Evolutionary conservation across 2,113 vertebrate species (phyloP), one percentile per base, ranked within the genome.

Genomic region (Phalacrocorax pelagicus): DNA sequence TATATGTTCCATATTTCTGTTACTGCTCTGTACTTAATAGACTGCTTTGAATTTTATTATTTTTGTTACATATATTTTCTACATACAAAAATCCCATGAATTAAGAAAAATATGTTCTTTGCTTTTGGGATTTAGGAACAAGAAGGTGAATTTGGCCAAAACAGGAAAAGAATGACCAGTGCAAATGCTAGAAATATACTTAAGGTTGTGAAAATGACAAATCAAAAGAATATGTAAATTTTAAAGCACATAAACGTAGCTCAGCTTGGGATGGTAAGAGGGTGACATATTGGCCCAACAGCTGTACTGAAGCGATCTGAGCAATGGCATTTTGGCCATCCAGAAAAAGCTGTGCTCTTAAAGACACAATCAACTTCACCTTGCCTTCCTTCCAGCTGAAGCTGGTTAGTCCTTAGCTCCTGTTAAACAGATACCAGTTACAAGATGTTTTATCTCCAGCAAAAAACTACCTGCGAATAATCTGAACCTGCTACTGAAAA

Each of bases 1-100:
- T 63, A 4, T 34, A 12, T 8, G 18, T 42, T 87, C 11, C 2
- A 1, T 32, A 7, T 47, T 42, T 65, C 78, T 40, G 36, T 58
- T 61, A 46, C 26, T 91, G 38, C 6, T 86, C 26, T 81, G 7
- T 51, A 21, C 79, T 84, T 62, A 62, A 67, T 19, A 78, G 32
- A 51, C 8, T 78, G 10, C 29, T 81, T 81, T 71, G 16, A 32
- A 36, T 69, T 46, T 58, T 62, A 4, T 55, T 49, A 12, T 36
- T 65, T 63, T 32, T 40, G 6, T 63, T 5, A 55, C 5, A 47
- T 47, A 20, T 19, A 20, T 70, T 92, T 49, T 59, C 32, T 47
- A 23, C 9, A 3, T 38, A 55, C 4, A 77, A 80, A 81, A 70
- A 29, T 23, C 19, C 13, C 0, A 0, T 47, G 16, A 72, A 42